Evolutionary conservation across 2,888 invertebrate species (phyloP), one percentile per base, ranked within the genome.

Genomic region (Cybosia mesomella): DNA sequence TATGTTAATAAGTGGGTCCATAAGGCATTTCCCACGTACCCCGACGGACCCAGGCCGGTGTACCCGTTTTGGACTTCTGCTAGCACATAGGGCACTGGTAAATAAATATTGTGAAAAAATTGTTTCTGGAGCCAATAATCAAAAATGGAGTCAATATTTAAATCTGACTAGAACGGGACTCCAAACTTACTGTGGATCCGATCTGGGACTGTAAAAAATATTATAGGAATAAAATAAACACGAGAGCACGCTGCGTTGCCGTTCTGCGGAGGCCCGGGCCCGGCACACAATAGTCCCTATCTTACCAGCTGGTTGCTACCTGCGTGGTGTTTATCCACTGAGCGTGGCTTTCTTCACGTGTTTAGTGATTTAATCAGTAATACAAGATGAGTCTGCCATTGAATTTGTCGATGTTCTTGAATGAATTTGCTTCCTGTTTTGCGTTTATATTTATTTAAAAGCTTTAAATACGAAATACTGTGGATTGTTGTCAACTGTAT

Each of bases 221-320:
- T 57, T 71, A 49, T 68, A 77, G 73, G 71, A 78, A 79, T 75
- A 75, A 80, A 80, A 80, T 78, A 79, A 80, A 80, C 79, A 79
- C 74, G 74, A 76, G 79, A 62, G 69, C 68, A 69, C 18, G 89
- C 91, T 89, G 85, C 86, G 91, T 92, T 92, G 92, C 91, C 92
- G 89, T 85, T 90, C 90, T 84, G 87, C 71, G 63, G 64, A 83
- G 87, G 88, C 88, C 77, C 49, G 49, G 49, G 79, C 87, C 87
- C 18, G n/a, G 75, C 75, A 32, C 88, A 88, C 89, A 89, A 88
- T 86, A 76, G 83, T 74, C 71, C 74, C 76, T 80, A 79, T 74
- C 83, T 84, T 74, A 82, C 87, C 92, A 91, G 89, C 91, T 92
- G 92, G 88, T 89, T 86, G 88, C 49, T 90, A 92, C 91, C 92